Evolutionary conservation across 2,113 vertebrate species (phyloP), one percentile per base, ranked within the genome.

Genomic region (Alectura lathami): DNA sequence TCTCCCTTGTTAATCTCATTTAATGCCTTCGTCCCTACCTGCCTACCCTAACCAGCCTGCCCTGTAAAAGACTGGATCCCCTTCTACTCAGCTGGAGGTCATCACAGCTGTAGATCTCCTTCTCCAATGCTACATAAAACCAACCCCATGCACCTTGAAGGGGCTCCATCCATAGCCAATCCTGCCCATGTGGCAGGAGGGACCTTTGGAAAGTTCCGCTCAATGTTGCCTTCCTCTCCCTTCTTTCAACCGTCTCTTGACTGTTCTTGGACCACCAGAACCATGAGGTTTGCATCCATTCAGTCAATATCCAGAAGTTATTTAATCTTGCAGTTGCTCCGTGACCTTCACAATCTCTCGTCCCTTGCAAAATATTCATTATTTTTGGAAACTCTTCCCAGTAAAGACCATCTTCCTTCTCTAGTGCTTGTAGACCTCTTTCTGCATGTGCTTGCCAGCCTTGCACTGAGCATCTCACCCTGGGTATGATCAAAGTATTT

Each of bases 211-310:
- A 77, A 36, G 30, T 45, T 83, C 64, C 77, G 3, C 22, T 26
- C 27, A 51, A 43, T 0, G 0, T 67, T 54, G 11, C 34, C 21
- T 20, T 63, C 36, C 20, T 51, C 30, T 29, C 6, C 34, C 26
- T 53, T 77, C 13, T 75, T 75, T 64, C 56, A 40, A 4, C 21
- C 10, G 64, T 66, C 63, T 70, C 57, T 67, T 62, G 17, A 43
- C 18, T 43, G 5, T 42, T 59, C 12, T 8, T 34, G 36, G 38
- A 59, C 13, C 23, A 53, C 38, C 43, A 17, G 64, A 83, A 29
- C 42, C 27, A 29, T 32, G 11, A 15, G 22, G 57, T 80, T 69
- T 29, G 42, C 40, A n/a, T 32, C 27, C 32, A 40, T 11, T 24
- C 54, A 13, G 56, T 74, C 48, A 63, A 29, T 2, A 13, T 48